Conservation (phyloP, 2,113 vertebrate genomes). For the Podarcis cretensis region DNA sequence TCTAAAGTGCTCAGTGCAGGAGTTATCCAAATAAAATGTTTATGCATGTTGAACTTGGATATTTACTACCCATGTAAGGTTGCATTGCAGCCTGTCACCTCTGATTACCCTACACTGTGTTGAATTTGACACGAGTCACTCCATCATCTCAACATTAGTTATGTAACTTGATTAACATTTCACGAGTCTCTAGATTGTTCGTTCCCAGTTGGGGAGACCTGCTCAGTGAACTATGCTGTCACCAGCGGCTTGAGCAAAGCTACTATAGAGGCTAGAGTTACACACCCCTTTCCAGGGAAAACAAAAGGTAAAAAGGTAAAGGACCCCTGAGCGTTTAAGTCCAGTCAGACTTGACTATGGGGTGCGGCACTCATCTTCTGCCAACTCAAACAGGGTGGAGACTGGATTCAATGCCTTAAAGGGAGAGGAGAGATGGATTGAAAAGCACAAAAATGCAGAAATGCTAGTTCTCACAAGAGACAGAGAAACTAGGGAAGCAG, state of each 20-base stretch:
- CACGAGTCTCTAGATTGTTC: not conserved
- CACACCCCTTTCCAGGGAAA: not conserved
- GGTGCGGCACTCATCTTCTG: no score
- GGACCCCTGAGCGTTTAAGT: no score
- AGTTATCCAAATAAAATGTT: not conserved
- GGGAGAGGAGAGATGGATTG: not conserved
- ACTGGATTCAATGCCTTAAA: not conserved
- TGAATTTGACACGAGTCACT: not conserved
- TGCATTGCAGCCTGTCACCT: not conserved
- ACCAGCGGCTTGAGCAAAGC: not conserved
- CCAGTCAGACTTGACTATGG: no score
- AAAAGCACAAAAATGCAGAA: not conserved
- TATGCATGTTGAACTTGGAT: not conserved
- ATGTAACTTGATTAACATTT: accelerated
- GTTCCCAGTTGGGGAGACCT: not conserved
- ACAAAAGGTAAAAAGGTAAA: not conserved
- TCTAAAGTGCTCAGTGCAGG: not conserved
- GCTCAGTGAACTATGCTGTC: accelerated
- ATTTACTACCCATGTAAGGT: not conserved
- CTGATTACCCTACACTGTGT: not conserved
- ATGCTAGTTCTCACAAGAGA: not conserved
- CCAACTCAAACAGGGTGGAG: not conserved
- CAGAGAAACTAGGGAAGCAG: not conserved
- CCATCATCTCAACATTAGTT: not conserved
- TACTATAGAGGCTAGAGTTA: not conserved